Base-by-base conservation (phyloP, 1,140 invertebrate species). In the Sminthurinus signatus region DNA sequence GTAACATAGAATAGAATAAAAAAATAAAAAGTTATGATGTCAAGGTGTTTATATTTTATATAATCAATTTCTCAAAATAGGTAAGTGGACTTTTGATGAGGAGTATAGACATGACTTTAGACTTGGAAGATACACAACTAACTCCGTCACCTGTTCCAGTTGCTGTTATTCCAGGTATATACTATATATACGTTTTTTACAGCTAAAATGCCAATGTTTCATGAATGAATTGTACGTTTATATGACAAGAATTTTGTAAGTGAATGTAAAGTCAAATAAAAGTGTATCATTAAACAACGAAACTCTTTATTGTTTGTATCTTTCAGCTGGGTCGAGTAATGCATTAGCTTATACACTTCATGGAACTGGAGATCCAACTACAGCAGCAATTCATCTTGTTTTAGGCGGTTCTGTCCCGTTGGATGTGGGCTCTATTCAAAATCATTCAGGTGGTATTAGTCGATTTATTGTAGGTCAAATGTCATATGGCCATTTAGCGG, bases 401-500 rank as follows among this genome's bases (percentile, higher is more conserved):
- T 80, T 91, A 64, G 90, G 84, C 78, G 74, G 75, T 29, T 48
- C 61, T 19, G 55, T 64, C 4, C 67, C 67, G 0, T 55, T 72
- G 50, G 70, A 69, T 27, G 63, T 72, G 0, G 70, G 51, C 0
- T 63, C 65, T 14, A 43, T 71, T 19, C 66, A 64, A 19, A 64
- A 60, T 60, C 39, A 64, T 46, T 55, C 59, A 25, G 65, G 67
- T 27, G 67, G 67, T 23, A 58, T 70, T 23, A 46, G 25, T 44
- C 51, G 65, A 51, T 72, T 72, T 29, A 69, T 73, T 23, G 86
- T 88, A 12, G 88, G 89, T 65, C 85, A 92, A 57, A 78, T 93
- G 15, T 89, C 87, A 59, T 95, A 94, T 76, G 91, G 91, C 14
- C 93, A 89, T 75, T 81, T 94, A 68, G 92, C 92, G 2, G 91